Percentiles rank a stretch among this genome's conserved stretches.
These are phyloP conservation scores for Caenorhabditis sulstoni DNA, from an alignment of 2,888 invertebrate species.

Conservation along the genomic window DNA sequence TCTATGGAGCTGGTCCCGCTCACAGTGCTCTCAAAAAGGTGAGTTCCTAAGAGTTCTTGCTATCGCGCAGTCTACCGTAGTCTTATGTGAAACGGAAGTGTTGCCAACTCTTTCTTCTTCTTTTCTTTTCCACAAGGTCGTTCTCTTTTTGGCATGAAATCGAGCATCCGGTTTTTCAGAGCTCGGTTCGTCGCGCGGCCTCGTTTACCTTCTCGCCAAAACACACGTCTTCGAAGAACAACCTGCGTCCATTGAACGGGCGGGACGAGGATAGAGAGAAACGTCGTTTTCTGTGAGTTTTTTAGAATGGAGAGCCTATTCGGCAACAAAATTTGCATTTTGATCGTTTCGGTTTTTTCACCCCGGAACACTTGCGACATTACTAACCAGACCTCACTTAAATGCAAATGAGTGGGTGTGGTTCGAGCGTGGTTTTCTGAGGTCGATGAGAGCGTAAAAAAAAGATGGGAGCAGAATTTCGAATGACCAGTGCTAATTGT, in stretches of 20 bases:
- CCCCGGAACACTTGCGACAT: slow-evolving; percentile 12
- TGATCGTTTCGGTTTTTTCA: background rate
- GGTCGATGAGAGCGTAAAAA: slow-evolving; percentile 30
- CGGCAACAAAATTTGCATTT: slow-evolving; percentile 29
- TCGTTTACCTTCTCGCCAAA: slow-evolving; percentile 78
- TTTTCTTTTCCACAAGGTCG: background rate
- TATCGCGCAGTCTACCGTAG: slow-evolving; percentile 8
- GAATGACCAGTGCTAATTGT: too few species aligned
- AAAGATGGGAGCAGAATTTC: background rate
- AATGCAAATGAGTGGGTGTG: slow-evolving; percentile 25
- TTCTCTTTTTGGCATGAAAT: background rate
- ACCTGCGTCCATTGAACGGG: slow-evolving; percentile 50
- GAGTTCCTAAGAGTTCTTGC: background rate
- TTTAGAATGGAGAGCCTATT: slow-evolving; percentile 9
- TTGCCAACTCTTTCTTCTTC: background rate
- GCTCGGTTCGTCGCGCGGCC: slow-evolving; percentile 75
- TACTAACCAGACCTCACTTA: slow-evolving; percentile 10
- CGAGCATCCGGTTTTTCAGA: slow-evolving; percentile 26
- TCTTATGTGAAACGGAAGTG: background rate
- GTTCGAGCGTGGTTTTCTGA: background rate
- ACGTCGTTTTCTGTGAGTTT: slow-evolving; percentile 49
- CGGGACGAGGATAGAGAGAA: slow-evolving; percentile 46
- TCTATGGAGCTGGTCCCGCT: slow-evolving; percentile 58
- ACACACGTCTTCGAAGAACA: slow-evolving; percentile 65
- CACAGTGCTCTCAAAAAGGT: slow-evolving; percentile 43